phyloP scores from a whole-genome alignment of 2,888 invertebrate species.

The Mesoligia furuncula region DNA sequence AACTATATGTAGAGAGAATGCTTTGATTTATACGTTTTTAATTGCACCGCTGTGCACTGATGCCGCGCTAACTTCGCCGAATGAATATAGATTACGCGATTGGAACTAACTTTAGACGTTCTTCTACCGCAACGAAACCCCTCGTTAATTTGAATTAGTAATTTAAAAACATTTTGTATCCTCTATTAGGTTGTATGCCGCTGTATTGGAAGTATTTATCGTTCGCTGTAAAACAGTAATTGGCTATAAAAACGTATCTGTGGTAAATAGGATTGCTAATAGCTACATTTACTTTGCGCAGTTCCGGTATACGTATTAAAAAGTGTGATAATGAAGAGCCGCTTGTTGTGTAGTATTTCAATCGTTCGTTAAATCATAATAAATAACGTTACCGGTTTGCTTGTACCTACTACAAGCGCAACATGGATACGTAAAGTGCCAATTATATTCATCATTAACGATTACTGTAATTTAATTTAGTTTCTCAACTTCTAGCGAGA shows the following conservation, averaged over 20 bases:
- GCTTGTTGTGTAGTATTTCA: conserved; percentile 51
- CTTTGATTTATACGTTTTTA: conserved; percentile 84
- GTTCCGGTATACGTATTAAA: conserved; percentile 64
- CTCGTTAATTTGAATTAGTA: conserved; percentile 65
- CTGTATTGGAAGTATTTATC: conserved; percentile 64
- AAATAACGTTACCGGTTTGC: conserved; percentile 46
- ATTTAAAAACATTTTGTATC: conserved; percentile 67
- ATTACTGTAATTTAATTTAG: conserved; percentile 39
- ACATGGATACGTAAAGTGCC: conserved; percentile 45
- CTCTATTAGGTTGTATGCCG: conserved; percentile 63
- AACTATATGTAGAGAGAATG: conserved; percentile 60
- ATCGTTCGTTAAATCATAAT: conserved; percentile 48
- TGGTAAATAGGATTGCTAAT: conserved; percentile 67
- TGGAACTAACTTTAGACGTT: conserved; percentile 65
- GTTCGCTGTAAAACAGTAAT: conserved; percentile 66
- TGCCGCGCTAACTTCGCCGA: conserved; percentile 64
- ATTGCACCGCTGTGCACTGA: conserved; percentile 73
- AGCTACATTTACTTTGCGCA: conserved; percentile 61
- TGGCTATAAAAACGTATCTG: conserved; percentile 67
- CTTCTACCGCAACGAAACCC: conserved; percentile 54
- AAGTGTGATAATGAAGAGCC: conserved; percentile 62
- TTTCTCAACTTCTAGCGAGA: conserved; percentile 19
- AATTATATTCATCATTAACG: conserved; percentile 50
- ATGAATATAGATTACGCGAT: conserved; percentile 75
- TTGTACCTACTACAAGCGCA: conserved; percentile 11